Base-by-base conservation (phyloP, 1,140 invertebrate genomes). In the Holotrichia oblita region DNA sequence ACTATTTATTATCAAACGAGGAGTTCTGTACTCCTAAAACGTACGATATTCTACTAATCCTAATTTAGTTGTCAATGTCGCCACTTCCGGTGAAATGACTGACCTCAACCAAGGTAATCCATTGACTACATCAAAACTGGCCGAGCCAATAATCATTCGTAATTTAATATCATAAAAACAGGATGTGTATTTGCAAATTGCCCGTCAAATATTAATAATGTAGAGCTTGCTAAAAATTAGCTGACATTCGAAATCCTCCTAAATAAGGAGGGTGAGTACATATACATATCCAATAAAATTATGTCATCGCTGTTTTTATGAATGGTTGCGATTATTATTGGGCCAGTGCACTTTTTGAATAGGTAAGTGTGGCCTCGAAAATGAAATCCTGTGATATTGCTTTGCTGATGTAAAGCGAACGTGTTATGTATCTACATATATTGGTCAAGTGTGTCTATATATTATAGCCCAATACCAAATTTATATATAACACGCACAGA, bases 41-140 rank as follows among this genome's bases (percentile, higher is more conserved):
- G 27, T 34, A 34, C 27, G n/a, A 34, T 34, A 34, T 34, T 34
- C 27, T 4, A 34, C 27, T 34, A 4, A 2, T 69, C 22, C 61
- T 22, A 69, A 69, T 69, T 27, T 27, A 8, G 17, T 27, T 10
- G 22, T 69, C 61, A 69, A 69, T 69, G 61, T 27, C 61, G 27
- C 24, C 12, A 34, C 24, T 69, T 69, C 61, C 61, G 61, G 61
- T 69, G 61, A 69, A 69, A 69, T 69, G 61, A 69, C 24, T 22
- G 61, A 69, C 61, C 61, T 20, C 61, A 69, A 22, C 27, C 61
- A 69, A 69, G 61, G 61, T 69, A 69, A 69, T 27, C 61, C 61
- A 6, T 69, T 69, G 61, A 69, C 61, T 69, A 69, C 22, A 9
- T 69, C 22, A 22, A 69, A 69, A 69, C 14, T 20, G 7, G 22